Conservation (phyloP, 2,888 invertebrate species). For the Anaspis maculata region DNA sequence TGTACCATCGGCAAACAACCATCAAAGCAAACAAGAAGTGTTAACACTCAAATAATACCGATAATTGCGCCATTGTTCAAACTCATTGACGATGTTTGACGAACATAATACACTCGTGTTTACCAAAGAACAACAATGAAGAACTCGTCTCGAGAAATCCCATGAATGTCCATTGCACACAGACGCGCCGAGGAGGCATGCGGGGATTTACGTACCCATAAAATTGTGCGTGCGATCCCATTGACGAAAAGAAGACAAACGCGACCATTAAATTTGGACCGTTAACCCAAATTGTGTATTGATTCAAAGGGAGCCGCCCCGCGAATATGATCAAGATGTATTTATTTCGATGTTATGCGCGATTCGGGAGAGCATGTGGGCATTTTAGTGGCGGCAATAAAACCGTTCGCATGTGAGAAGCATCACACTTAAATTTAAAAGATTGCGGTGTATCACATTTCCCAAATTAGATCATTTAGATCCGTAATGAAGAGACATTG, state of each 20-base stretch:
- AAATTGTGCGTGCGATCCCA: too few species aligned
- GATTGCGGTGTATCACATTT: too few species aligned
- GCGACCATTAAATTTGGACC: too few species aligned
- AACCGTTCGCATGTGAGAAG: constrained; percentile 7
- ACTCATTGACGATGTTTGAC: constrained; percentile 28
- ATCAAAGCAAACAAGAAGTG: constrained; percentile 22
- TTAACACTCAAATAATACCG: constrained; percentile 31
- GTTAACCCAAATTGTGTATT: constrained; percentile 8
- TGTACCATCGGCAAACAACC: constrained; percentile 9
- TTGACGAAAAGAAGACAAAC: too few species aligned
- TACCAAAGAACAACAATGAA: constrained; percentile 18
- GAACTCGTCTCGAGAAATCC: constrained; percentile 20
- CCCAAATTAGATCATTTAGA: too few species aligned
- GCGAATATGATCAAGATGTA: constrained; percentile 14
- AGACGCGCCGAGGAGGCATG: constrained; percentile 11
- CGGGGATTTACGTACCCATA: too few species aligned
- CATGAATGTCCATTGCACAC: constrained; percentile 23
- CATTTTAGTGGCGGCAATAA: constrained; percentile 12
- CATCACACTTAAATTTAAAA: too few species aligned
- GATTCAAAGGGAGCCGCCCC: constrained; percentile 10
- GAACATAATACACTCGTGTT: constrained; percentile 23
- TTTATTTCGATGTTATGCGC: constrained; percentile 9
- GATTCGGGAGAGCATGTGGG: constrained; percentile 16
- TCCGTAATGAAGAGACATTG: too few species aligned
- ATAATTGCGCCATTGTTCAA: constrained; percentile 30